Base-by-base conservation (phyloP, 2,888 invertebrate genomes). In the Amphipyra tragopoginis region DNA sequence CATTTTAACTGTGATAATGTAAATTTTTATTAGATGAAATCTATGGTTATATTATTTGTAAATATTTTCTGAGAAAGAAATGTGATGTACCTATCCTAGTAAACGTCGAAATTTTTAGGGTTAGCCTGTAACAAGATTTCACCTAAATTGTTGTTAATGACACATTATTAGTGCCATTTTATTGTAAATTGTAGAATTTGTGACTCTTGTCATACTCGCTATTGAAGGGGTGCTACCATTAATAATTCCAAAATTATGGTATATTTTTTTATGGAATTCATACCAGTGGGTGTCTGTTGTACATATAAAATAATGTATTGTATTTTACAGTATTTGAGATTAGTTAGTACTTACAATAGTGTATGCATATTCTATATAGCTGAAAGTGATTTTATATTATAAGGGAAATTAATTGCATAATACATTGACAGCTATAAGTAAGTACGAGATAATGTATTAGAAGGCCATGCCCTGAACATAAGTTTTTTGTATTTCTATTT, bases 131-230 rank as follows among this genome's bases (percentile, higher is more conserved):
- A 95, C 95, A 94, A 95, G 95, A 93, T 94, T 95, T 95, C 95
- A 94, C 93, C 84, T 70, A 83, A 86, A 86, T 91, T 90, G 91
- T 93, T 91, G 89, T 92, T 91, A 86, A 93, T 93, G 94, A 94
- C 94, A 94, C 94, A 89, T 84, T 86, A 87, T 87, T 87, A 90
- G 94, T 95, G 95, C 95, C 95, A 95, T 95, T 93, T 93, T 89
- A 91, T 92, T 94, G 92, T 94, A 93, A 93, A 94, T 93, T 92
- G 87, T 93, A 93, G 89, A 90, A 89, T 86, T 92, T 93, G 94
- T 94, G 95, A 95, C 94, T 95, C 95, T 95, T 95, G 95, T 95
- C 95, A 95, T 95, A 94, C 95, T 94, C 91, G 95, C 95, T 95
- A 92, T 88, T 91, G 93, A 94, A 93, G 95, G 95, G 95, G 95